phyloP scores from a whole-genome alignment of 2,888 invertebrate genomes.

The Acanthacorydalis orientalis region DNA sequence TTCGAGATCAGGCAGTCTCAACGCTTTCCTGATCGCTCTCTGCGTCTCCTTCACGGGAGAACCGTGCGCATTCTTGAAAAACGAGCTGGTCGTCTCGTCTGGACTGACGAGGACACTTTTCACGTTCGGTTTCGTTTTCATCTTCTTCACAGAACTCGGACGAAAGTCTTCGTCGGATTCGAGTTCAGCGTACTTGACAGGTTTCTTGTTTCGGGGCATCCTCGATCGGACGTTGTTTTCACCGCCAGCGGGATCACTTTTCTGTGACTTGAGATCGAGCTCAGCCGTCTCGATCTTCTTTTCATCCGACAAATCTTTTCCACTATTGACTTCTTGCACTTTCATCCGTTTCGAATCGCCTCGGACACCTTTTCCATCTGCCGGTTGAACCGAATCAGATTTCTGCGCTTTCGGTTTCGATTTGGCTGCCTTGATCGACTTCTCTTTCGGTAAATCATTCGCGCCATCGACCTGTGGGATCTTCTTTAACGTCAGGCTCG shows the following conservation, averaged over 20 bases:
- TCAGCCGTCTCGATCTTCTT: conserved; percentile 12
- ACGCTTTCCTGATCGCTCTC: no score
- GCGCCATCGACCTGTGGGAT: conserved; percentile 40
- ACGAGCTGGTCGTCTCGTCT: no score
- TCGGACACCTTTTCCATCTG: conserved; percentile 7
- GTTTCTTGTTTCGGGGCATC: conserved; percentile 6
- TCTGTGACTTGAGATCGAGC: conserved; percentile 1
- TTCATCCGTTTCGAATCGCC: conserved; percentile 1
- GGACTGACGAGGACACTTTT: neutral
- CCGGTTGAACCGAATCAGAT: conserved; percentile 1
- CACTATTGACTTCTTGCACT: conserved; percentile 3
- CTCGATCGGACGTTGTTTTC: conserved; percentile 1
- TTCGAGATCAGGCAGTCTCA: no score
- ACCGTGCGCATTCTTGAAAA: no score
- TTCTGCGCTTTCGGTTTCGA: conserved; percentile 3
- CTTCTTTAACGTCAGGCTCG: conserved; percentile 9
- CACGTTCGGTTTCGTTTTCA: conserved; percentile 2
- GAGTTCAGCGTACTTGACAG: neutral
- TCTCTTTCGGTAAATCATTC: conserved; percentile 20
- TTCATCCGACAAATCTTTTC: conserved; percentile 6
- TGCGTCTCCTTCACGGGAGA: no score
- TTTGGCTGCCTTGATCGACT: neutral
- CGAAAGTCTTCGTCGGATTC: conserved; percentile 1
- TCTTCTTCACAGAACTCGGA: no score
- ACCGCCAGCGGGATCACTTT: conserved; percentile 3